Evolutionary conservation across 2,113 vertebrate genomes (phyloP).

Genomic region (Cepphus grylle): DNA sequence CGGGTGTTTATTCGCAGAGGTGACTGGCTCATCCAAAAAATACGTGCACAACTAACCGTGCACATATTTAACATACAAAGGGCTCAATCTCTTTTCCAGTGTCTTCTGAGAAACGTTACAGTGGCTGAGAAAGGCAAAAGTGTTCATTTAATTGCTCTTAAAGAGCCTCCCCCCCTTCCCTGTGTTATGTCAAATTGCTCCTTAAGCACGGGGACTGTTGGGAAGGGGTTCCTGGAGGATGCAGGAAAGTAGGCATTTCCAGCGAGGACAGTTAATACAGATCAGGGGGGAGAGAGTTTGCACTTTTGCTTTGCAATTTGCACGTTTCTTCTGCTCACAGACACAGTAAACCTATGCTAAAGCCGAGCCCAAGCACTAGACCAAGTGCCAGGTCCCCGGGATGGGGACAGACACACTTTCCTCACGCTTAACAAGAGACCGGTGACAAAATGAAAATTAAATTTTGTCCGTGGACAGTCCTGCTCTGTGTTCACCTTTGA

Average conservation of each 20-base stretch:
- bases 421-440: rapidly evolving
- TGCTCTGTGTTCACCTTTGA: background rate
- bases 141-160: background rate
- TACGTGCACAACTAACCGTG: background rate
- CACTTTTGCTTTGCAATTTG: background rate
- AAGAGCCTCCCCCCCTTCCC: background rate
- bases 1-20: background rate
- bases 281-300: background rate
- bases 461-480: background rate
- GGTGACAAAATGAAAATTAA: background rate
- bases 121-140: background rate
- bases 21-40: background rate
- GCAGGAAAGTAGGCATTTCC: background rate
- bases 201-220: background rate
- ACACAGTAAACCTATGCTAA: background rate
- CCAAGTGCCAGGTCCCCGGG: background rate
- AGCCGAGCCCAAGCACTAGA: background rate
- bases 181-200: background rate
- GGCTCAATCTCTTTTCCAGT: background rate
- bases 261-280: background rate
- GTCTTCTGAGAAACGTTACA: background rate
- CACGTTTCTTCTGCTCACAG: background rate
- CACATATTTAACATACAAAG: background rate
- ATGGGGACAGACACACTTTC: background rate
- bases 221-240: background rate